Percentiles rank a stretch among this genome's conserved stretches.
Conservation (phyloP, 2,888 invertebrate genomes). For the Escarpia spicata region DNA sequence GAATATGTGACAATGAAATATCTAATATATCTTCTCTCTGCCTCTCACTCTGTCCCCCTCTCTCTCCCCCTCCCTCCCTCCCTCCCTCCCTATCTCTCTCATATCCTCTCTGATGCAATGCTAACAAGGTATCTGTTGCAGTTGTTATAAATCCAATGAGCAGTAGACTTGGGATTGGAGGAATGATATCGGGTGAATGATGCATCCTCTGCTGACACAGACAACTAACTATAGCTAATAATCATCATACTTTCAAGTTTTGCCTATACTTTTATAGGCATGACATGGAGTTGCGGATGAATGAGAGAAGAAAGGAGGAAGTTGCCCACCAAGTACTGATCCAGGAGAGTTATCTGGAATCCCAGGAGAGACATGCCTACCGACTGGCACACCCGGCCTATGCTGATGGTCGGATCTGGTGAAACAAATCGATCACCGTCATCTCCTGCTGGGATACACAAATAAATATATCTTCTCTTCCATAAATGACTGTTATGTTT, state of each 20-base stretch:
- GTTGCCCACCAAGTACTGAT: constrained; percentile 49
- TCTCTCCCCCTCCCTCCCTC: too few species aligned
- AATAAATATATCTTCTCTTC: background rate
- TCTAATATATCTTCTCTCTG: too few species aligned
- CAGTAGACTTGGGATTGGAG: too few species aligned
- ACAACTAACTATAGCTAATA: background rate
- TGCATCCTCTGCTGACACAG: background rate
- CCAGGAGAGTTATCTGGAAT: constrained; percentile 49
- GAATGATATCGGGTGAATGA: too few species aligned
- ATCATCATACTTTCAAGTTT: background rate
- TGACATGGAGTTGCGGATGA: constrained; percentile 47
- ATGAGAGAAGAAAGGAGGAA: constrained; percentile 46
- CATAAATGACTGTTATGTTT: background rate
- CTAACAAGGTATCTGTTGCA: too few species aligned
- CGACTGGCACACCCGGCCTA: constrained; percentile 58
- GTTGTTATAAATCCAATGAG: too few species aligned
- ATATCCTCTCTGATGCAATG: too few species aligned
- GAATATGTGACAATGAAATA: too few species aligned
- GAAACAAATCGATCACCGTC: constrained; percentile 17
- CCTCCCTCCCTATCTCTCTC: too few species aligned
- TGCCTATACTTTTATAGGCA: constrained; percentile 40
- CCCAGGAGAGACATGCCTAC: constrained; percentile 59
- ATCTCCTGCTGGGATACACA: background rate
- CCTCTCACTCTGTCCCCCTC: too few species aligned
- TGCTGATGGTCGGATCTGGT: constrained; percentile 60